Percentiles rank a stretch among this genome's conserved stretches.
These are phyloP conservation scores for Amphiprion clarkii DNA, from an alignment of 2,797 vertebrate genomes.

Conservation along the genomic window DNA sequence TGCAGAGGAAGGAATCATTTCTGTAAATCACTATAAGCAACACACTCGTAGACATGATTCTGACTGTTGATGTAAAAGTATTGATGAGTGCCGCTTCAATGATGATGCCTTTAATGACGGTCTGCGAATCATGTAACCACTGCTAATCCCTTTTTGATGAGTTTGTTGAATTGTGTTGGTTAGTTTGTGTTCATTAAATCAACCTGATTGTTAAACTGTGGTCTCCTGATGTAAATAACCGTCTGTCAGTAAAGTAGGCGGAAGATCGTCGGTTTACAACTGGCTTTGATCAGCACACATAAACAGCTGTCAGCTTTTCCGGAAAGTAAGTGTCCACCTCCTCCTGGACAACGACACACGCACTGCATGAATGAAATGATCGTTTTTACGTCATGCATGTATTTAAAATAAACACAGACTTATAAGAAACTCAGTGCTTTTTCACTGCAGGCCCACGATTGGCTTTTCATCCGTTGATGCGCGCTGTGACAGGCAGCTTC, in stretches of 20 bases:
- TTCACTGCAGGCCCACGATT: slow-evolving; percentile 26
- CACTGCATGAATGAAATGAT: background rate
- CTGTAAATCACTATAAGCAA: no score
- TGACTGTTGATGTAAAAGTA: background rate
- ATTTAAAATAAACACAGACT: background rate
- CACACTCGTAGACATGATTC: no score
- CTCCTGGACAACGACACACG: background rate
- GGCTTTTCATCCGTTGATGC: slow-evolving; percentile 34
- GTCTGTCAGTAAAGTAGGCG: no score
- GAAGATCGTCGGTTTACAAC: no score
- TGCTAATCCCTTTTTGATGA: background rate
- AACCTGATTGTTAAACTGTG: no score
- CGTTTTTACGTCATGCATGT: no score
- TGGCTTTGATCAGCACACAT: background rate
- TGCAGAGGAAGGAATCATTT: no score
- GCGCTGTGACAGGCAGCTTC: slow-evolving; percentile 9
- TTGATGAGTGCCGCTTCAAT: background rate
- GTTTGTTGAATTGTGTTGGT: background rate
- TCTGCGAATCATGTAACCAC: no score
- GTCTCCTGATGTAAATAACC: no score
- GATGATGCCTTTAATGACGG: background rate
- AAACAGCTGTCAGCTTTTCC: background rate
- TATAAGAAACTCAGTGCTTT: background rate
- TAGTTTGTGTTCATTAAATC: no score
- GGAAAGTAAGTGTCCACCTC: background rate